Evolutionary conservation across 2,888 invertebrate genomes (phyloP).

Genomic region (Cabera pusaria): DNA sequence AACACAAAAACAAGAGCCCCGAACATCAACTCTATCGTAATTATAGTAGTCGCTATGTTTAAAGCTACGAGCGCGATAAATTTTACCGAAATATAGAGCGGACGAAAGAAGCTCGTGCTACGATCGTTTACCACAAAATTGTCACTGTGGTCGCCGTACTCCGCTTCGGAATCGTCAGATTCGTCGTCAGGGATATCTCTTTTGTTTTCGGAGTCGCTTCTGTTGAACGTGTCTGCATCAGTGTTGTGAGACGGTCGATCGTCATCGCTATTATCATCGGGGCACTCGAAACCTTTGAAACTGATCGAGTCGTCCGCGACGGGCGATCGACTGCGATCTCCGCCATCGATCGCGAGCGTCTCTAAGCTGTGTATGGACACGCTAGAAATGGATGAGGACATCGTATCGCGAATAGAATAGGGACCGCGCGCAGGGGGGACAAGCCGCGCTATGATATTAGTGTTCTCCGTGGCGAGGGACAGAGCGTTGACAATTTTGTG

Average conservation of each 20-base stretch:
- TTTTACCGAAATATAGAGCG: conserved; percentile 42
- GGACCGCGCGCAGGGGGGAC: conserved; percentile 38
- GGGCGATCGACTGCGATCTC: conserved; percentile 12
- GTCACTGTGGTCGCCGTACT: conserved; percentile 5
- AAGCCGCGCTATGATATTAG: conserved; percentile 51
- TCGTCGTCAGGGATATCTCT: conserved; percentile 16
- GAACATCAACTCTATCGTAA: conserved; percentile 51
- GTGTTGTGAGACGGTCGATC: conserved; percentile 1
- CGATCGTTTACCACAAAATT: conserved; percentile 2
- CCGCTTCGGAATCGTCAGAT: conserved; percentile 4
- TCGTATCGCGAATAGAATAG: conserved; percentile 13
- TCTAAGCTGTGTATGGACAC: conserved; percentile 62
- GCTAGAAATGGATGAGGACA: conserved; percentile 55
- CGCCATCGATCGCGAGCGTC: conserved; percentile 37
- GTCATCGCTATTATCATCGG: conserved; percentile 13
- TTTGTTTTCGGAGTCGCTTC: conserved; percentile 28
- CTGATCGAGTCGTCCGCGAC: conserved; percentile 5
- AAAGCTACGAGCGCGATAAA: conserved; percentile 47
- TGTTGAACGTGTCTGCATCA: neutral
- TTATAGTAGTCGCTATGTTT: conserved; percentile 45
- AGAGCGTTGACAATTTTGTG: conserved; percentile 50
- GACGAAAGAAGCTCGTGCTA: conserved; percentile 28
- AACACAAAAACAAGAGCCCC: conserved; percentile 41
- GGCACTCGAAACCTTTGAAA: conserved; percentile 14
- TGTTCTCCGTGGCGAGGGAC: conserved; percentile 50